These are phyloP conservation scores for Ametastegia equiseti DNA, from an alignment of 2,888 invertebrate genomes.

Conservation along the genomic window DNA sequence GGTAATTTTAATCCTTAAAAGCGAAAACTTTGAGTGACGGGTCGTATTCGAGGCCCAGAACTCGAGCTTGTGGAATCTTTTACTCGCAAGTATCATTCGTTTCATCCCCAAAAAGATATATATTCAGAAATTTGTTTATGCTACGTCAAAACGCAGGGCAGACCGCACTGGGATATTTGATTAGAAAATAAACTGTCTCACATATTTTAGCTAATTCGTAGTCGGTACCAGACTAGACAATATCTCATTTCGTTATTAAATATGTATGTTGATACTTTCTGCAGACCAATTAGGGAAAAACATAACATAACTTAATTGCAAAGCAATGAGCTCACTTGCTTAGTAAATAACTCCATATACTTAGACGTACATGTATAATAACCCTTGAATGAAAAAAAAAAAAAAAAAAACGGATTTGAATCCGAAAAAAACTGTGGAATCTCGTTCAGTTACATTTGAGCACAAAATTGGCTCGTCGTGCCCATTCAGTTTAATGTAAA, in stretches of 20 bases:
- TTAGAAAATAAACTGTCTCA: background rate
- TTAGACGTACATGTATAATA: too few species aligned
- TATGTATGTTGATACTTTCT: background rate
- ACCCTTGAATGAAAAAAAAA: too few species aligned
- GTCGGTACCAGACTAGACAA: background rate
- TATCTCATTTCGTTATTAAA: background rate
- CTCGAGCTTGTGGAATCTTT: background rate
- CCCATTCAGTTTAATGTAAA: too few species aligned
- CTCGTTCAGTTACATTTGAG: too few species aligned
- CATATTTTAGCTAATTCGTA: background rate
- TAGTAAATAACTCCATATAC: too few species aligned
- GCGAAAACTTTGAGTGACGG: slow-evolving; percentile 6
- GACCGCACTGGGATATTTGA: background rate
- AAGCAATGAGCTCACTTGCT: too few species aligned
- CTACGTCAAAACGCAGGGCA: background rate
- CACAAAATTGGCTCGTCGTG: too few species aligned
- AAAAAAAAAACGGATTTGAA: too few species aligned
- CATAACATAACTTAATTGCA: background rate
- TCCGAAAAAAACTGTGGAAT: too few species aligned
- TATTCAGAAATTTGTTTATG: background rate
- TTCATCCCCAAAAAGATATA: background rate
- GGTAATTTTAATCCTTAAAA: slow-evolving; percentile 4
- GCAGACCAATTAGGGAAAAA: background rate
- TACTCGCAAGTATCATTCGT: background rate
- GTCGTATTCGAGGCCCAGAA: background rate